Conservation (phyloP, 2,113 vertebrate species). For the Cochlearius cochlearius region DNA sequence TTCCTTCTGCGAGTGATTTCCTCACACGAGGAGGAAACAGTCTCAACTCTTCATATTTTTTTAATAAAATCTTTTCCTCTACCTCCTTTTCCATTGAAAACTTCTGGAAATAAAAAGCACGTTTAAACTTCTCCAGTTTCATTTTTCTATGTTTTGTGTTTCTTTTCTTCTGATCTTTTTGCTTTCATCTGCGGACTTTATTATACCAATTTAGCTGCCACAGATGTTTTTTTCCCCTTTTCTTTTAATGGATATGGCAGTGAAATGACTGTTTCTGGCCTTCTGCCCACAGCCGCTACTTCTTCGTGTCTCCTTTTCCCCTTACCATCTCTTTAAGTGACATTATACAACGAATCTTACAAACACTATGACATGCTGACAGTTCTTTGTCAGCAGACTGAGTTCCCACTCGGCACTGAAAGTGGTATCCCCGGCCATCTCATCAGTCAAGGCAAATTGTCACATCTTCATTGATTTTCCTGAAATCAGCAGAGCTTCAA, state of each 20-base stretch:
- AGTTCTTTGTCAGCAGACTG: not conserved
- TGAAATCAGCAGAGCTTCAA: not conserved
- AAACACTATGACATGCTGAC: not conserved
- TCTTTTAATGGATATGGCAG: not conserved
- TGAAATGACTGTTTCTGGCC: constrained; percentile 21
- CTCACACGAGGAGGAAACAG: not conserved
- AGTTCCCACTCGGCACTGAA: not conserved
- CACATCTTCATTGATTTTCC: not conserved
- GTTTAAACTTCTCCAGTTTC: constrained; percentile 16
- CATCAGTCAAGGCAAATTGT: not conserved
- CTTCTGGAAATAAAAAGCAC: constrained; percentile 13
- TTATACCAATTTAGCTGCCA: constrained; percentile 32
- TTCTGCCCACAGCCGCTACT: not conserved
- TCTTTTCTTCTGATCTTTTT: constrained; percentile 58
- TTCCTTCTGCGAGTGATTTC: not conserved
- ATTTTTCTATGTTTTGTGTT: constrained; percentile 28
- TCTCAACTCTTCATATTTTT: not conserved
- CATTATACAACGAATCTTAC: not conserved
- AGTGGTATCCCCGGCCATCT: not conserved
- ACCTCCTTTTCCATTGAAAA: not conserved
- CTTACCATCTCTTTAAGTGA: not conserved
- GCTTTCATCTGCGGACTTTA: constrained; percentile 53
- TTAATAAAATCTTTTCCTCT: constrained; percentile 31
- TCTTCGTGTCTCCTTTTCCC: not conserved
- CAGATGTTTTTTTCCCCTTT: constrained; percentile 1